Conservation (phyloP, 2,888 invertebrate species). For the Hirtodrosophila confusa region DNA sequence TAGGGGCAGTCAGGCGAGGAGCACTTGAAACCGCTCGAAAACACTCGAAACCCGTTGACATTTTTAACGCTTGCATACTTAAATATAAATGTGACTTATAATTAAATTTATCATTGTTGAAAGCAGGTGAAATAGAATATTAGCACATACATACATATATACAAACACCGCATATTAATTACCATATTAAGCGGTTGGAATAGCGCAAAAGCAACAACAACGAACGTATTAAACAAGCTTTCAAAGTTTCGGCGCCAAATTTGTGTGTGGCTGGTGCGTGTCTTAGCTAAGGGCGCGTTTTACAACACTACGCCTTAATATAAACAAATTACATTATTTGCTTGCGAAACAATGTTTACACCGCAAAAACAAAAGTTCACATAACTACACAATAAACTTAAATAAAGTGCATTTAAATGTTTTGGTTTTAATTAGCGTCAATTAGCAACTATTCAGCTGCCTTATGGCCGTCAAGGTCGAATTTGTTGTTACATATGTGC, state of each 20-base stretch:
- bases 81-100: conserved; percentile 66
- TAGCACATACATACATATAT: conserved; percentile 29
- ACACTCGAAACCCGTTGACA: conserved; percentile 40
- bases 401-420: conserved; percentile 2
- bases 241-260: conserved; percentile 27
- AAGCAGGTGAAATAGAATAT: conserved; percentile 57
- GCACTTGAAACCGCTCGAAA: conserved; percentile 19
- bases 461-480: conserved; percentile 31
- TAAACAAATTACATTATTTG: conserved; percentile 41
- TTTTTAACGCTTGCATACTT: conserved; percentile 44
- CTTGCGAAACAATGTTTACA: background rate
- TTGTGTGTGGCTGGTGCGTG: conserved; percentile 32
- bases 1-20: conserved; percentile 35
- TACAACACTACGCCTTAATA: conserved; percentile 34
- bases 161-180: conserved; percentile 47
- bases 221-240: conserved; percentile 19
- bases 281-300: conserved; percentile 47
- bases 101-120: conserved; percentile 49
- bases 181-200: conserved; percentile 65
- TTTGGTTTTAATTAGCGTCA: conserved; percentile 13
- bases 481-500: conserved; percentile 3
- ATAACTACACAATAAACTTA: conserved; percentile 6
- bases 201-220: conserved; percentile 23
- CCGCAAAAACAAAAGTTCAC: background rate
- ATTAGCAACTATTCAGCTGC: conserved; percentile 2